Evolutionary conservation across 2,888 invertebrate species (phyloP).

Genomic region (Tolmerus cingulatus): DNA sequence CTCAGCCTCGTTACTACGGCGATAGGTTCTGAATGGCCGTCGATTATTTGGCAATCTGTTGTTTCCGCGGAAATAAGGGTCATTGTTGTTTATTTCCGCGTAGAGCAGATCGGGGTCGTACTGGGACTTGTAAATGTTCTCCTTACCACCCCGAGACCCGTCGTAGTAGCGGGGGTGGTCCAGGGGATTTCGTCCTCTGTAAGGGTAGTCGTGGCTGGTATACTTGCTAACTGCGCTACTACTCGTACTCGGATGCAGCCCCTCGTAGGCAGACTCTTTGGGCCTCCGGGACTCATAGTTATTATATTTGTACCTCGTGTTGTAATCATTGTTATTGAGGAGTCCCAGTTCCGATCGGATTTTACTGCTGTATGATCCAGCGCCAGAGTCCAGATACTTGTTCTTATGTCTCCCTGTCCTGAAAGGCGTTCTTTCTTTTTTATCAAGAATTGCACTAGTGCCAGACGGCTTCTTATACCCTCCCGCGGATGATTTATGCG

Average conservation of each 20-base stretch:
- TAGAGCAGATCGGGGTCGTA: conserved; percentile 55
- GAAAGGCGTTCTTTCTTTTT: conserved; percentile 62
- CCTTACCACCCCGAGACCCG: conserved; percentile 52
- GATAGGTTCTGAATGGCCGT: conserved; percentile 54
- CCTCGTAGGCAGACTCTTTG: conserved; percentile 58
- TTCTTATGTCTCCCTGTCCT: conserved; percentile 57
- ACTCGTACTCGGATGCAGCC: conserved; percentile 19
- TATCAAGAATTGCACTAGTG: conserved; percentile 65
- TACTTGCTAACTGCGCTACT: conserved; percentile 54
- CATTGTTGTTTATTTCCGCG: conserved; percentile 52
- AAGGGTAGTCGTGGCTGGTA: conserved; percentile 52
- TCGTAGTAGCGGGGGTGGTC: conserved; percentile 53
- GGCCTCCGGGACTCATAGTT: conserved; percentile 50
- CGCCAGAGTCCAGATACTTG: conserved; percentile 57
- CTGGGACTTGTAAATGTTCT: conserved; percentile 54
- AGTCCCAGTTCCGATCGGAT: conserved; percentile 51
- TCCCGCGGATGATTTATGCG: conserved; percentile 67
- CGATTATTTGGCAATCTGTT: not conserved
- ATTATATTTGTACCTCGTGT: conserved; percentile 50
- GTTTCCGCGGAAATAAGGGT: conserved; percentile 47
- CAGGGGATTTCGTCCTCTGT: conserved; percentile 49
- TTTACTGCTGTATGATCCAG: conserved; percentile 52
- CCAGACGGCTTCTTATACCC: conserved; percentile 68
- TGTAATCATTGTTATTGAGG: conserved; percentile 58
- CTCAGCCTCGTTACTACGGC: conserved; percentile 52